Percentiles rank a stretch among this genome's conserved stretches.
Evolutionary conservation across 2,888 invertebrate genomes (phyloP).

Genomic region (Rhopalosiphum nymphaeae): DNA sequence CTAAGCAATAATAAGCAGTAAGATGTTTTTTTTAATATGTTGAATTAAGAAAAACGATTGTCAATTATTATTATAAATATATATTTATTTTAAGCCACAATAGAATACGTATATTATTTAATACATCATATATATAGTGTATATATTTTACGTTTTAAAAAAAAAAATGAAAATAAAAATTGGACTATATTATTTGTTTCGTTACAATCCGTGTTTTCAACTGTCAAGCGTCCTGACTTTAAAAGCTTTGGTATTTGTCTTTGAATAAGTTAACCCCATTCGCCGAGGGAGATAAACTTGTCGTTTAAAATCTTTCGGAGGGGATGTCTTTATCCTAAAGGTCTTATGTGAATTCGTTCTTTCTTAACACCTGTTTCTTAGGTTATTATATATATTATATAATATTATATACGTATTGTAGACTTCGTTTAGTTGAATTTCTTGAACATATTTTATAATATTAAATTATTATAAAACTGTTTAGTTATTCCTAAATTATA

Average conservation of each 20-base stretch:
- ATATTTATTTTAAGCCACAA: background rate
- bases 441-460: background rate
- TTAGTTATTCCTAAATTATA: background rate
- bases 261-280: constrained; percentile 63
- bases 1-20: background rate
- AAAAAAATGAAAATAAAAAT: background rate
- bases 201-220: background rate
- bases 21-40: background rate
- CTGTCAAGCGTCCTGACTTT: constrained; percentile 41
- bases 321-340: constrained; percentile 30
- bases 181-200: background rate
- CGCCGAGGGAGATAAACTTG: constrained; percentile 54
- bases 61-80: background rate
- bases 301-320: constrained; percentile 43
- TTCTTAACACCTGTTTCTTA: constrained; percentile 44
- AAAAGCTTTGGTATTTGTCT: constrained; percentile 61
- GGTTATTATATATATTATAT: constrained; percentile 3
- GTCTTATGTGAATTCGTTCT: constrained; percentile 35
- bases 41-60: background rate
- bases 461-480: background rate
- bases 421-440: background rate
- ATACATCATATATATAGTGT: background rate
- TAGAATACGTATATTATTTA: background rate
- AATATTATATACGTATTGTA: too few species aligned
- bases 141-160: background rate